Percentiles rank a stretch among this genome's conserved stretches.
Conservation (phyloP, 2,888 invertebrate species). For the Rutpela maculata region DNA sequence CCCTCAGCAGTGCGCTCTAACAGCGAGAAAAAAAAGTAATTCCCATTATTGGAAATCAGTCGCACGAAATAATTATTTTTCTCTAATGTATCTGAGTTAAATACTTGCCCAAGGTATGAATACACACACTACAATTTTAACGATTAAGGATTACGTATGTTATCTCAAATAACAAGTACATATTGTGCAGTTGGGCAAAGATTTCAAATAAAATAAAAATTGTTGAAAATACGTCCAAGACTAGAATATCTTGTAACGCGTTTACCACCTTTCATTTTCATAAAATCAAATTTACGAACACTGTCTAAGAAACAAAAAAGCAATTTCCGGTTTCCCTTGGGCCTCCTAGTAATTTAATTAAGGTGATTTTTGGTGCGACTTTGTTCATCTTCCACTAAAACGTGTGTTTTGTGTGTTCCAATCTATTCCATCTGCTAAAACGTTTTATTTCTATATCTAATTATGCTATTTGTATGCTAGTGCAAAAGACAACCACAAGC, state of each 20-base stretch:
- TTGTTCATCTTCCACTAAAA: slow-evolving; percentile 15
- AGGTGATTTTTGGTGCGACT: slow-evolving; percentile 19
- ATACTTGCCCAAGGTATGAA: no score
- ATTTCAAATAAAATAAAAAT: background rate
- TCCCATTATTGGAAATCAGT: no score
- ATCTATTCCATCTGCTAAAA: slow-evolving; percentile 16
- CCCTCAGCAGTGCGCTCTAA: no score
- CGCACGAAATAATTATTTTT: no score
- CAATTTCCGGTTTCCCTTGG: background rate
- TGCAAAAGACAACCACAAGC: slow-evolving; percentile 53
- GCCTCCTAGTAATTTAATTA: background rate
- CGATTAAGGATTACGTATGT: no score
- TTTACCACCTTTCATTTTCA: background rate
- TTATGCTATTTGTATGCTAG: slow-evolving; percentile 42
- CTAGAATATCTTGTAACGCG: background rate
- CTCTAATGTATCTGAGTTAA: no score
- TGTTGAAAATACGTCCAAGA: background rate
- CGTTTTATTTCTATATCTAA: slow-evolving; percentile 32
- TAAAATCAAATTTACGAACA: background rate
- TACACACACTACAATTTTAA: no score
- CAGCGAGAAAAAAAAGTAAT: no score
- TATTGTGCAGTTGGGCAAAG: no score
- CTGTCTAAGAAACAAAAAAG: background rate
- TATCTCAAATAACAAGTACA: no score
- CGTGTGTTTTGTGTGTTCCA: slow-evolving; percentile 13